phyloP scores from a whole-genome alignment of 1,140 invertebrate species.

The Orius laevigatus region DNA sequence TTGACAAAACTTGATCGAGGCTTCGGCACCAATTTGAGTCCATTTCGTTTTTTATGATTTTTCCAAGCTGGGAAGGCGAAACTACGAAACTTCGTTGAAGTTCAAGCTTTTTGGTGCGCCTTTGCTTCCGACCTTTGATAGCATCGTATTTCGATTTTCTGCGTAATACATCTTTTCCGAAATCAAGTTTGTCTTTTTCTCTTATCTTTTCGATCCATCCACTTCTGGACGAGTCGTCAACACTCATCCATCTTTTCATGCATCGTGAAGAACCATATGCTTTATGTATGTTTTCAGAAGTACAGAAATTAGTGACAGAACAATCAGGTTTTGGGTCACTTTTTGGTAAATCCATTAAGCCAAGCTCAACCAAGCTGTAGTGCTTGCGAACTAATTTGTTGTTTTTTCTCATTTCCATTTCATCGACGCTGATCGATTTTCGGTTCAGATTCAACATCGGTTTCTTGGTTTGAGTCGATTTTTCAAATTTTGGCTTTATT shows the following conservation, averaged over 20 bases:
- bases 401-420: constrained; percentile 19
- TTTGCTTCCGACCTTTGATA: constrained; percentile 15
- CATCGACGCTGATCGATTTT: constrained; percentile 22
- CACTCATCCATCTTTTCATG: constrained; percentile 19
- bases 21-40: constrained; percentile 6
- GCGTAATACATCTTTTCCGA: constrained; percentile 14
- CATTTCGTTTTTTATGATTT: not conserved
- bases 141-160: constrained; percentile 15
- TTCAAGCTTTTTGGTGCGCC: constrained; percentile 17
- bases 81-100: constrained; percentile 19
- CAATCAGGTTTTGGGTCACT: not conserved
- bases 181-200: constrained; percentile 14
- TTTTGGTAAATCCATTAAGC: constrained; percentile 1
- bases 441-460: constrained; percentile 8
- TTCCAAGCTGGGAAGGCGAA: constrained; percentile 12
- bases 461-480: not conserved
- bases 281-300: constrained; percentile 18
- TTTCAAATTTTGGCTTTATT: constrained; percentile 3
- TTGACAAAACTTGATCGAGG: not conserved
- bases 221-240: constrained; percentile 13
- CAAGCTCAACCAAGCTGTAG: constrained; percentile 20
- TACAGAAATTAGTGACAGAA: constrained; percentile 16
- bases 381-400: constrained; percentile 17
- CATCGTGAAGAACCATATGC: constrained; percentile 10
- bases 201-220: constrained; percentile 12